phyloP scores from a whole-genome alignment of 2,888 invertebrate species.

The Sclerodermus sp. region DNA sequence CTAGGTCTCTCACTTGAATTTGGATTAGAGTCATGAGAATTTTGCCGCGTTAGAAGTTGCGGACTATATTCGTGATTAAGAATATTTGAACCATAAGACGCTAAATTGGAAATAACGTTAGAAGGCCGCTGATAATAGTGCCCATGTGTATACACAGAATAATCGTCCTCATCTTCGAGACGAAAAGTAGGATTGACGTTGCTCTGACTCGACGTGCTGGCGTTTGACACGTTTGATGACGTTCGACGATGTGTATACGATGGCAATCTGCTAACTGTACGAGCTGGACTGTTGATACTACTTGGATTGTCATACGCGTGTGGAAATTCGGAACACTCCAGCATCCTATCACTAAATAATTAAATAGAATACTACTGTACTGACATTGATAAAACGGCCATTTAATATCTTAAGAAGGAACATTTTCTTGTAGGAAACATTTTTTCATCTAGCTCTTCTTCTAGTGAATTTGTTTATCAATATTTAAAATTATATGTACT shows the following conservation, averaged over 20 bases:
- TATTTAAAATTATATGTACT: no score
- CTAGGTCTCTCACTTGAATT: slow-evolving; percentile 62
- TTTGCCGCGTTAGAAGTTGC: slow-evolving; percentile 55
- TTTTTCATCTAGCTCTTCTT: no score
- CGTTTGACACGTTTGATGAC: slow-evolving; percentile 61
- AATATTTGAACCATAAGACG: slow-evolving; percentile 36
- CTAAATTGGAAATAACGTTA: slow-evolving; percentile 45
- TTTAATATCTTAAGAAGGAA: no score
- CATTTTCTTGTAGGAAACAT: no score
- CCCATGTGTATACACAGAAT: slow-evolving; percentile 54
- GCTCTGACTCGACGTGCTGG: slow-evolving; percentile 63
- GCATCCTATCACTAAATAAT: slow-evolving; percentile 45
- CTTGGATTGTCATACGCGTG: slow-evolving; percentile 65
- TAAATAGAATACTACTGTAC: no score
- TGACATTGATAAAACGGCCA: no score
- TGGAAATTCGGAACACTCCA: slow-evolving; percentile 51
- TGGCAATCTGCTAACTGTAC: slow-evolving; percentile 56
- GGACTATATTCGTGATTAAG: slow-evolving; percentile 50
- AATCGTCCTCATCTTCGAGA: slow-evolving; percentile 64
- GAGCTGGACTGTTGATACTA: slow-evolving; percentile 55
- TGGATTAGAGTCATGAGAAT: slow-evolving; percentile 59
- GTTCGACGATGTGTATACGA: slow-evolving; percentile 67
- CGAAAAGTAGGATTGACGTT: slow-evolving; percentile 67
- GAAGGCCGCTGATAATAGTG: slow-evolving; percentile 57
- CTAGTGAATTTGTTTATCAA: no score